A percentile compares a stretch with the other conserved stretches of the same genome.
These are phyloP conservation scores for Manis pentadactyla DNA, from an alignment of 2,797 vertebrate species.

Conservation along the genomic window DNA sequence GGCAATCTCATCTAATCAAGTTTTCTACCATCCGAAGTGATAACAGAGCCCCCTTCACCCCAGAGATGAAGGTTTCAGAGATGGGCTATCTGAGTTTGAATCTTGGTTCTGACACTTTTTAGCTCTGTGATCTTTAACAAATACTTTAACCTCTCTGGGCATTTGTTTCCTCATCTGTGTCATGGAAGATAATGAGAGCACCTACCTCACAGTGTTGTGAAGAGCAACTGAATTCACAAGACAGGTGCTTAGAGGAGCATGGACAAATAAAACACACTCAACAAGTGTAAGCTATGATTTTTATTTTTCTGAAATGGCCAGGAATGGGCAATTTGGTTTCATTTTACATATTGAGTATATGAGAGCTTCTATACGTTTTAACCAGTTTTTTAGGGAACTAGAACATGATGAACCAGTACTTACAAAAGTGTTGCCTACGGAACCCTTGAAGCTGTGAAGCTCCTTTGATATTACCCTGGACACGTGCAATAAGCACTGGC, in stretches of 20 bases:
- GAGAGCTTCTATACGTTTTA: not conserved
- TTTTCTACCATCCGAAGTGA: not conserved
- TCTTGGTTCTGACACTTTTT: not conserved
- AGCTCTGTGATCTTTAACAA: not conserved
- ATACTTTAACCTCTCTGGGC: not conserved
- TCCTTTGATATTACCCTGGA: not conserved
- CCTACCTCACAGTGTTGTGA: not conserved
- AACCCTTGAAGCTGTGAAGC: not conserved
- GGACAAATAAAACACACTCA: not conserved
- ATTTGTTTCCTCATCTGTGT: not conserved
- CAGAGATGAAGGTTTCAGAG: not conserved
- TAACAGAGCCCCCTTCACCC: not conserved
- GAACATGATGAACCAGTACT: not conserved
- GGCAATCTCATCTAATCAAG: not conserved
- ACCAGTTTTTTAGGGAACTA: not conserved
- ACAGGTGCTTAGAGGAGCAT: not conserved
- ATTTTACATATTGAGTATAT: not conserved
- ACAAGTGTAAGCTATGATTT: not conserved
- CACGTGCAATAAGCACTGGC: not conserved
- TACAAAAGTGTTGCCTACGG: not conserved
- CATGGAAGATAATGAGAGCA: not conserved
- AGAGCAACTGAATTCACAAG: slow-evolving; percentile 8
- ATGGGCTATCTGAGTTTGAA: not conserved
- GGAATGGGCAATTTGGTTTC: not conserved
- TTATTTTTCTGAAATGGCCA: not conserved